Conservation (phyloP, 2,797 vertebrate species). For the Trematomus bernacchii region DNA sequence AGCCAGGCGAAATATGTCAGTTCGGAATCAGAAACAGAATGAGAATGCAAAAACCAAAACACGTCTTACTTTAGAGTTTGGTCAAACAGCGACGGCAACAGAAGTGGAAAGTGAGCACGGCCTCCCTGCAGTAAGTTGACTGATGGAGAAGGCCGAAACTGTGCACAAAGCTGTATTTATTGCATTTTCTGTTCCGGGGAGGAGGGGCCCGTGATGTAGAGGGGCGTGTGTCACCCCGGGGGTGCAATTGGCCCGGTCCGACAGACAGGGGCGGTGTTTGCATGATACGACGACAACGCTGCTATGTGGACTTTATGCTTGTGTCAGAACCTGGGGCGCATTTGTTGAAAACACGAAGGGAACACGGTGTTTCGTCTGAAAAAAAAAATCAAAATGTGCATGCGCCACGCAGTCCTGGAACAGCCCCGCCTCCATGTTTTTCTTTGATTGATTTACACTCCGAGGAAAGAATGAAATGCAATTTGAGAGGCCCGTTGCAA, state of each 20-base stretch:
- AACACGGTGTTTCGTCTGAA: slow-evolving; percentile 28
- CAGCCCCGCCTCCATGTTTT: background rate
- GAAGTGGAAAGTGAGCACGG: slow-evolving; percentile 6
- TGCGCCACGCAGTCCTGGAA: background rate
- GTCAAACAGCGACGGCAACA: slow-evolving; percentile 35
- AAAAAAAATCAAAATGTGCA: background rate
- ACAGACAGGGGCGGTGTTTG: slow-evolving; percentile 54
- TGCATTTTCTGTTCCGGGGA: background rate
- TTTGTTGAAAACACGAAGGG: slow-evolving; percentile 7
- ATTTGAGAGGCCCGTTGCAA: slow-evolving; percentile 21
- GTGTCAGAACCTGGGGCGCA: background rate
- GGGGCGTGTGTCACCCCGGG: slow-evolving; percentile 69
- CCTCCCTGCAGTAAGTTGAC: slow-evolving; percentile 2
- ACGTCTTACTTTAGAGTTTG: slow-evolving; percentile 68
- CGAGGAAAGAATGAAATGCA: background rate
- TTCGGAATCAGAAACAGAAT: background rate
- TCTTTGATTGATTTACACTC: background rate
- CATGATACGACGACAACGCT: background rate
- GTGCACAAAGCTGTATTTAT: slow-evolving; percentile 72
- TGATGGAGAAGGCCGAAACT: slow-evolving; percentile 47
- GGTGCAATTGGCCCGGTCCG: slow-evolving; percentile 70
- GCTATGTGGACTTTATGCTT: slow-evolving; percentile 54
- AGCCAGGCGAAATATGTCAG: background rate
- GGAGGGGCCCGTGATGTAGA: slow-evolving; percentile 65
- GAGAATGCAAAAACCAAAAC: background rate